Evolutionary conservation across 1,140 invertebrate species (phyloP), one percentile per base, ranked within the genome.

Genomic region (Drosophila nikananu): DNA sequence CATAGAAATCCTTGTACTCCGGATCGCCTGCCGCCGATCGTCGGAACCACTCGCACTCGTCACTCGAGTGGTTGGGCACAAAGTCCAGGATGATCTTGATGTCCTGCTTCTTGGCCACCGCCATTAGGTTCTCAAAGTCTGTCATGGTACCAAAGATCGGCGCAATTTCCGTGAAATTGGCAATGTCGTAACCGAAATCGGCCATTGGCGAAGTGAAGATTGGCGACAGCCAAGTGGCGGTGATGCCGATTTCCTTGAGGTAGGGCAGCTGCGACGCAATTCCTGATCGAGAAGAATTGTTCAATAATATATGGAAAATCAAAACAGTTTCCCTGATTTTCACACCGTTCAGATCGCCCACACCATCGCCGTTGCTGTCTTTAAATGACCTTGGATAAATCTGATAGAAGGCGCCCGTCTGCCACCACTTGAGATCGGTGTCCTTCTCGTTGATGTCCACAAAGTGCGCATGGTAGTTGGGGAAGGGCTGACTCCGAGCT

Each of bases 61-160:
- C 95, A 76, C 96, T 96, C 17, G 95, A 94, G 86, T 98, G 97
- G 93, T 98, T 98, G 5, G 97, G 97, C 25, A 98, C 96, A 83
- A 98, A 96, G 90, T 98, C 97, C 91, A 98, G 91, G 37, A 98
- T 94, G 9, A 98, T 92, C 91, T 96, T 97, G 30, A 98, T 94
- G 15, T 82, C 79, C 39, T 86, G 49, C 25, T 80, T 44, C 25
- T 96, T 94, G 10, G 96, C 95, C 68, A 54, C 93, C 19, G 91
- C 90, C 8, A 96, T 83, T 17, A 98, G 92, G 1, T 93, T 83
- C 51, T 96, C 94, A 67, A 98, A 96, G 84, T 97, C 96, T 17
- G 94, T 93, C 93, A 97, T 94, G 1, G 94, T 95, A 5, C 97
- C 97, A 67, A 96, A 96, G 61, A 95, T 93, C 2, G 94, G 93